Evolutionary conservation across 2,888 invertebrate species (phyloP).

Genomic region (Stenotaenia linearis): DNA sequence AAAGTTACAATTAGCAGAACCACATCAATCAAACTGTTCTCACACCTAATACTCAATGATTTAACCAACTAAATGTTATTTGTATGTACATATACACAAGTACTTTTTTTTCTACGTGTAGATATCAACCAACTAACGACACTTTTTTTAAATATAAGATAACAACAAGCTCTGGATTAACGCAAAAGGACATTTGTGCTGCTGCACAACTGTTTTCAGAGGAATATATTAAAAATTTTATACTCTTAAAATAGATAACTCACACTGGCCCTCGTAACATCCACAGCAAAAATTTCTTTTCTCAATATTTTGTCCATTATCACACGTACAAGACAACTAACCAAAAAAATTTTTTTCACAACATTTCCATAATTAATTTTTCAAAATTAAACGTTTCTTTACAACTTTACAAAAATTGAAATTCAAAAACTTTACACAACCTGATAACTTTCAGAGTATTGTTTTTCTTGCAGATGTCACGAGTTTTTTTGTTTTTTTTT

Average conservation of each 20-base stretch:
- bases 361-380: neutral
- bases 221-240: constrained; percentile 24
- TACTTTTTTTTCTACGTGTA: neutral
- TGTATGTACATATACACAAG: neutral
- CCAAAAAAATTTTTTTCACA: neutral
- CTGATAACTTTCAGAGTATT: constrained; percentile 6
- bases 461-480: neutral
- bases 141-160: neutral
- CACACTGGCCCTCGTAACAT: constrained; percentile 26
- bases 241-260: constrained; percentile 22
- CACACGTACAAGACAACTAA: too few relatives aligned
- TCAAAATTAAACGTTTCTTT: neutral
- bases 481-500: neutral
- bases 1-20: constrained; percentile 15
- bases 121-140: constrained; percentile 17
- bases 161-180: constrained; percentile 21
- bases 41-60: constrained; percentile 21
- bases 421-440: constrained; percentile 18
- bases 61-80: neutral
- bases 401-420: constrained; percentile 2
- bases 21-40: constrained; percentile 24
- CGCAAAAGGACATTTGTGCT: constrained; percentile 18
- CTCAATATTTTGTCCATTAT: neutral
- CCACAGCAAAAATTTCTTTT: neutral
- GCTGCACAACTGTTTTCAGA: neutral